Evolutionary conservation across 2,888 invertebrate genomes (phyloP).

Genomic region (Pristionchus exspectatus): DNA sequence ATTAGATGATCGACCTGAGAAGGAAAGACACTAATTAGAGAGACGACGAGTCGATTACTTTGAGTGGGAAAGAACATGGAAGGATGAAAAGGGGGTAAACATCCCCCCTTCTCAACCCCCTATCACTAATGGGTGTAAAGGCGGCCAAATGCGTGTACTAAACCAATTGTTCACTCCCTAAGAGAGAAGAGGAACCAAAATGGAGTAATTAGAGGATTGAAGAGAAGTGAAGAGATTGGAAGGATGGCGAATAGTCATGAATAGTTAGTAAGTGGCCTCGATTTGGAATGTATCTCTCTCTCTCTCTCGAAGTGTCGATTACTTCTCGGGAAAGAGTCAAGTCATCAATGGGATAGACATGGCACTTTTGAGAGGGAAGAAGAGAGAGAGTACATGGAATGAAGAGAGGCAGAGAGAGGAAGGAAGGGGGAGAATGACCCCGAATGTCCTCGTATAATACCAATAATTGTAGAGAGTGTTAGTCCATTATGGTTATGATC

Average conservation of each 20-base stretch:
- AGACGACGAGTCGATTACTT: background rate
- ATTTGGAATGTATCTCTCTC: background rate
- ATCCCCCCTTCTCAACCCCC: background rate
- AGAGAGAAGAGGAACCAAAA: constrained; percentile 26
- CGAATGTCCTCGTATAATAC: constrained; percentile 47
- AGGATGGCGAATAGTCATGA: background rate
- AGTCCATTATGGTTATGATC: constrained; percentile 48
- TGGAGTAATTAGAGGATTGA: constrained; percentile 13
- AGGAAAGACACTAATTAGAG: constrained; percentile 3
- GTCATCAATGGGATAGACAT: constrained; percentile 38
- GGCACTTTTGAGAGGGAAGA: constrained; percentile 11
- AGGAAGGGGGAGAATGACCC: background rate
- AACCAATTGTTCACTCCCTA: constrained; percentile 13
- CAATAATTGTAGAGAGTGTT: constrained; percentile 45
- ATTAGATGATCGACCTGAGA: constrained; percentile 45
- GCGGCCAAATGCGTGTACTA: constrained; percentile 26
- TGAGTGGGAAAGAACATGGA: background rate
- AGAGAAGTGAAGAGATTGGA: background rate
- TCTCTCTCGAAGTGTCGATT: constrained; percentile 29
- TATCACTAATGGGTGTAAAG: constrained; percentile 4
- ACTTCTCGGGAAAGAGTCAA: constrained; percentile 27
- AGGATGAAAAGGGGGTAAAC: background rate
- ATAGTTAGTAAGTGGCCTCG: constrained; percentile 49
- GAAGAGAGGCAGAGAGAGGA: background rate
- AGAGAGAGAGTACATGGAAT: background rate